These are phyloP conservation scores for Chrysodeixis includens DNA, from an alignment of 2,888 invertebrate genomes.

Conservation along the genomic window DNA sequence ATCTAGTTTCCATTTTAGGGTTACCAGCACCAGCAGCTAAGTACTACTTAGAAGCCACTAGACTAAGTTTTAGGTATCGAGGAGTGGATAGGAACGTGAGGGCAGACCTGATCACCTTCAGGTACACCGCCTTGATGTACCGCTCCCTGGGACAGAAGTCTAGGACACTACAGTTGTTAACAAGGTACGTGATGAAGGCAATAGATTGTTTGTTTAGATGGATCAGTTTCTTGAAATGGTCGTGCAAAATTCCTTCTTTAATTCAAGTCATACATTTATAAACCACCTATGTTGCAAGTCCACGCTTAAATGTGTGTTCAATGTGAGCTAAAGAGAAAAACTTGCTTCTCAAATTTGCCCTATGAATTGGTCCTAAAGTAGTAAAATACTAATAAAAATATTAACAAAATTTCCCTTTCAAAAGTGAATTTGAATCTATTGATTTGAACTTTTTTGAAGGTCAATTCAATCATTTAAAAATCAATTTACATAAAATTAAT, in stretches of 20 bases:
- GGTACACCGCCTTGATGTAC: slow-evolving; percentile 91
- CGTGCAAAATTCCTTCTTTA: too few species aligned
- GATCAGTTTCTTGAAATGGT: too few species aligned
- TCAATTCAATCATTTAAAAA: not conserved
- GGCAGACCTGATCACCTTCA: slow-evolving; percentile 90
- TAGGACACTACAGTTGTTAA: slow-evolving; percentile 91
- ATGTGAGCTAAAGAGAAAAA: too few species aligned
- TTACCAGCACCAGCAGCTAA: slow-evolving; percentile 75
- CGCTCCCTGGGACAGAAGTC: slow-evolving; percentile 92
- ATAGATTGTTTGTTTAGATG: too few species aligned
- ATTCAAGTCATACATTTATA: too few species aligned
- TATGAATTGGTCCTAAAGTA: too few species aligned
- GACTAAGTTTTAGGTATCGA: slow-evolving; percentile 78
- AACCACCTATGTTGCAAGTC: too few species aligned
- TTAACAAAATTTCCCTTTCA: not conserved
- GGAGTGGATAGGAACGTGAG: slow-evolving; percentile 76
- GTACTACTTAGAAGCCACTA: slow-evolving; percentile 82
- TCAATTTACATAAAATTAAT: slow-evolving; percentile 4
- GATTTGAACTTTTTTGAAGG: not conserved
- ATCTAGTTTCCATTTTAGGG: slow-evolving; percentile 64
- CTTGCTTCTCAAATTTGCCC: too few species aligned
- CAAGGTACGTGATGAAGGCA: slow-evolving; percentile 84
- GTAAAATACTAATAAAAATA: too few species aligned
- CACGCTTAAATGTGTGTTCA: too few species aligned
- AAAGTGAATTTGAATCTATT: slow-evolving; percentile 4